Evolutionary conservation across 2,888 invertebrate species (phyloP), one percentile per base, ranked within the genome.

Genomic region (Acronicta psi): DNA sequence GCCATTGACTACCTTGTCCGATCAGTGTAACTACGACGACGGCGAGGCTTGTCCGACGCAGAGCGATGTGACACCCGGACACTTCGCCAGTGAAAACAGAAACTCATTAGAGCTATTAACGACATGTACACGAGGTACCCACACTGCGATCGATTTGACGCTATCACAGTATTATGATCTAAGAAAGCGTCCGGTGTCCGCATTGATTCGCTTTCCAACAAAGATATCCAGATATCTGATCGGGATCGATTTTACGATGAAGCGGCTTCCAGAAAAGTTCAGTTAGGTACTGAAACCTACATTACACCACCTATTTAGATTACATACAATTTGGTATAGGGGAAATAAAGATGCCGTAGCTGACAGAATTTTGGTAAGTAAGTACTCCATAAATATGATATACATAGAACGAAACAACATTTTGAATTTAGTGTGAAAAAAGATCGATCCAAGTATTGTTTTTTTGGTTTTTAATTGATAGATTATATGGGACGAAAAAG

Each of bases 71-170:
- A 84, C 87, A 82, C 80, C 68, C 77, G 75, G 82, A 84, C 86
- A 84, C 83, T 79, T 80, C 59, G 75, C 78, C 68, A 84, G 86
- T 83, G 86, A 86, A 85, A 89, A 88, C 85, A 80, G 81, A 83
- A 79, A 85, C 89, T 88, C 87, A 89, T 89, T 89, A 89, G 83
- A 82, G 77, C 82, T 84, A 81, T 85, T 83, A 84, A 75, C 84
- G 84, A 83, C 85, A 82, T 84, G 82, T 82, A 81, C 76, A 81
- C 75, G 74, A 83, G 76, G 79, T 75, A 82, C 79, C 80, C 79
- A 74, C 68, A 75, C 70, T 66, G 69, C 75, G 73, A 81, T 76
- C 73, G 73, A 79, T 81, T 67, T 77, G 84, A 82, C 86, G 64
- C 71, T 86, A 86, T 85, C 85, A 41, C 23, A 25, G 50, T 49